Percentiles rank a stretch among this genome's conserved stretches.
phyloP scores from a whole-genome alignment of 2,113 vertebrate genomes.

The Gymnocephalus cernua region DNA sequence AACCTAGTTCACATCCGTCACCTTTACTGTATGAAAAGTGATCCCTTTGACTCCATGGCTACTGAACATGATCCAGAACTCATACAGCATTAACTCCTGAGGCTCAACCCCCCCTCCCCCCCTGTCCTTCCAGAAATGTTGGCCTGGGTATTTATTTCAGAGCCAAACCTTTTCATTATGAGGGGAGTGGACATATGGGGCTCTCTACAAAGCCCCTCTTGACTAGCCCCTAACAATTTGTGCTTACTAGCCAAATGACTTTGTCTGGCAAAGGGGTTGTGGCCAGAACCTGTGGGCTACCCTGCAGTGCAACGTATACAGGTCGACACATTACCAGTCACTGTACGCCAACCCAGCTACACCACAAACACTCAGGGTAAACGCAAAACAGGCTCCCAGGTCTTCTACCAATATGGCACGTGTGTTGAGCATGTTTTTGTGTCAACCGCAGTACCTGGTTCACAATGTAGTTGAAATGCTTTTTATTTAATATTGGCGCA shows the following conservation, averaged over 20 bases:
- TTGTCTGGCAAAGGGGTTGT: slow-evolving; percentile 30
- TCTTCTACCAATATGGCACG: slow-evolving; percentile 13
- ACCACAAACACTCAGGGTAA: not conserved
- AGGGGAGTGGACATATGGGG: not conserved
- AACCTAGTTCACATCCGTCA: slow-evolving; percentile 4
- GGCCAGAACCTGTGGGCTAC: slow-evolving; percentile 16
- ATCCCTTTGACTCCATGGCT: slow-evolving; percentile 23
- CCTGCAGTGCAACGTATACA: slow-evolving; percentile 1
- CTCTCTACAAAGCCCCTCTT: slow-evolving; percentile 24
- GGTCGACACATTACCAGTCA: not conserved
- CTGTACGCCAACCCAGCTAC: not conserved
- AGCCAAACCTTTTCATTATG: slow-evolving; percentile 50
- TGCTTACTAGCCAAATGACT: slow-evolving; percentile 61
- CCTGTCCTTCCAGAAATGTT: slow-evolving; percentile 45
- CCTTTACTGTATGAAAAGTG: slow-evolving; percentile 4
- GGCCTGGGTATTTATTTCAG: slow-evolving; percentile 57
- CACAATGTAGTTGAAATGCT: not conserved
- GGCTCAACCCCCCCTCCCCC: slow-evolving; percentile 11
- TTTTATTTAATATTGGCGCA: not conserved
- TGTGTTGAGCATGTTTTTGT: slow-evolving; percentile 16
- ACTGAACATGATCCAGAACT: slow-evolving; percentile 33
- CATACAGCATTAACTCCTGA: slow-evolving; percentile 37
- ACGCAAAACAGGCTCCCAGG: not conserved
- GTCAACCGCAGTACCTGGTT: slow-evolving; percentile 14
- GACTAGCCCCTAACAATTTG: slow-evolving; percentile 43